A percentile compares a stretch with the other conserved stretches of the same genome.
These are phyloP conservation scores for Blera fallax DNA, from an alignment of 2,888 invertebrate species.

Conservation along the genomic window DNA sequence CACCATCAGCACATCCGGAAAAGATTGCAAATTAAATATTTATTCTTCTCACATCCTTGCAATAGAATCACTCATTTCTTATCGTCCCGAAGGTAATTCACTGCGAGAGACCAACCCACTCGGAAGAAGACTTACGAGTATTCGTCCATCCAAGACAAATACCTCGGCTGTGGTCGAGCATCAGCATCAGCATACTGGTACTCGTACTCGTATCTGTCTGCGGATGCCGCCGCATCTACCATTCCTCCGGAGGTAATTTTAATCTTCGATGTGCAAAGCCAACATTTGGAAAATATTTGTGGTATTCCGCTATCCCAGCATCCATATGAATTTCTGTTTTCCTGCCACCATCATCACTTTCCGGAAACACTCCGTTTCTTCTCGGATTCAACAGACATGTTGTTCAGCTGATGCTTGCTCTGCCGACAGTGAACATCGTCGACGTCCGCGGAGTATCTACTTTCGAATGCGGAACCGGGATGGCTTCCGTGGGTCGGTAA, in stretches of 20 bases:
- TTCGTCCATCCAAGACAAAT: constrained; percentile 59
- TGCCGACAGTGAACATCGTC: not conserved
- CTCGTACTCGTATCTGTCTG: constrained; percentile 24
- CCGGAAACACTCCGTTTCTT: constrained; percentile 37
- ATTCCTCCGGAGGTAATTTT: constrained; percentile 57
- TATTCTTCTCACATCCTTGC: constrained; percentile 53
- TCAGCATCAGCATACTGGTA: too few relatives aligned
- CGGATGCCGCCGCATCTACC: not conserved
- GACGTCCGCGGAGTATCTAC: not conserved
- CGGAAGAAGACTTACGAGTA: constrained; percentile 36
- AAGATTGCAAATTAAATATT: constrained; percentile 67
- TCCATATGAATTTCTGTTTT: constrained; percentile 48
- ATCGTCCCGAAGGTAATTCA: constrained; percentile 40
- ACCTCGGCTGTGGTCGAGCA: constrained; percentile 58
- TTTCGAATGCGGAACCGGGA: not conserved
- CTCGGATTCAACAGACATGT: constrained; percentile 18
- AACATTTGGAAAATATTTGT: constrained; percentile 70
- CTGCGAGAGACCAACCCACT: constrained; percentile 13
- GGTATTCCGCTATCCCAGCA: constrained; percentile 40
- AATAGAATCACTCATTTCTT: constrained; percentile 66
- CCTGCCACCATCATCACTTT: constrained; percentile 19
- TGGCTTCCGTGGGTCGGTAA: not conserved
- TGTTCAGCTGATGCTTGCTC: constrained; percentile 17
- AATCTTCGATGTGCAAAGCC: constrained; percentile 70
- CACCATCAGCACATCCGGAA: constrained; percentile 22